These are phyloP conservation scores for Prietella phreatophila DNA, from an alignment of 2,113 vertebrate genomes.

Conservation along the genomic window DNA sequence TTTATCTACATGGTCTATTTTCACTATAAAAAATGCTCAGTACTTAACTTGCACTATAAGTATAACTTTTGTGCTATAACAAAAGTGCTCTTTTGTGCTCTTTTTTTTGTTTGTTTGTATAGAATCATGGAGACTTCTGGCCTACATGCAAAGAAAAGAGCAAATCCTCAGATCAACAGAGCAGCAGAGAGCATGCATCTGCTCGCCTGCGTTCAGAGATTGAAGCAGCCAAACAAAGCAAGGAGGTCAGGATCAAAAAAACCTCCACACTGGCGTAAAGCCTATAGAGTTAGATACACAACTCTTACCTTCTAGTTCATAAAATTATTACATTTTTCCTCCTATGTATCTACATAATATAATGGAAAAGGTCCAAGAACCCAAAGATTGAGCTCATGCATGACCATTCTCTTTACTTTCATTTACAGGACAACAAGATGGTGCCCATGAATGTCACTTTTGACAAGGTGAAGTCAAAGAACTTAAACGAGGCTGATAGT, in stretches of 20 bases:
- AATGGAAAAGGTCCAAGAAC: neutral
- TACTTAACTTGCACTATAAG: neutral
- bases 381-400: neutral
- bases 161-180: slow-evolving; percentile 41
- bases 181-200: slow-evolving; percentile 48
- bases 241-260: slow-evolving; percentile 57
- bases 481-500: neutral
- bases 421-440: slow-evolving; percentile 31
- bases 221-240: slow-evolving; percentile 21
- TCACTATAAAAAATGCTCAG: neutral
- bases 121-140: slow-evolving; percentile 67
- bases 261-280: slow-evolving; percentile 9
- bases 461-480: neutral
- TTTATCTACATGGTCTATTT: neutral
- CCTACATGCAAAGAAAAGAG: slow-evolving; percentile 40
- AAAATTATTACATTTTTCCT: neutral
- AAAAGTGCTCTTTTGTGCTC: neutral
- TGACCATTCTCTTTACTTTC: neutral
- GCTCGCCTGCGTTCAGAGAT: neutral
- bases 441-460: neutral
- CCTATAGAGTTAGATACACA: neutral
- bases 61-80: neutral
- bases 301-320: neutral
- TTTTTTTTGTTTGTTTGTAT: slow-evolving; percentile 42
- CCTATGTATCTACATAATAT: neutral